A percentile compares a stretch with the other conserved stretches of the same genome.
These are phyloP conservation scores for Aplodontia rufa DNA, from an alignment of 2,113 vertebrate species.

Conservation along the genomic window DNA sequence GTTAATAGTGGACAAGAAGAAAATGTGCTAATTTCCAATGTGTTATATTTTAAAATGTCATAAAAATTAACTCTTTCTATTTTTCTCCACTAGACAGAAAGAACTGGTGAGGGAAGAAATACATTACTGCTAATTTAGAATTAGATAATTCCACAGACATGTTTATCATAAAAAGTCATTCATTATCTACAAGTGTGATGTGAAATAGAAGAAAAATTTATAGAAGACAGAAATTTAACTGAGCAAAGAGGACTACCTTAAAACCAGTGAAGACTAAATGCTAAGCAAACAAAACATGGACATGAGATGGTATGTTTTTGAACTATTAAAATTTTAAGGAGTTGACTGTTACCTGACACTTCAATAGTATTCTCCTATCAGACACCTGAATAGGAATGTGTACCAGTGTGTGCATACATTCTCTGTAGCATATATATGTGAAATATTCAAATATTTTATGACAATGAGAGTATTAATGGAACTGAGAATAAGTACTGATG, in stretches of 20 bases:
- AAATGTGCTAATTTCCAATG: conserved; percentile 55
- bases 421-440: background rate
- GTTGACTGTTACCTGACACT: background rate
- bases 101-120: conserved; percentile 67
- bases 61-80: conserved; percentile 40
- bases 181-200: conserved; percentile 63
- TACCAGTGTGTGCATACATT: too few relatives aligned
- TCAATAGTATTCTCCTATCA: background rate
- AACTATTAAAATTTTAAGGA: conserved; percentile 15
- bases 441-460: background rate
- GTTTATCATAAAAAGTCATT: conserved; percentile 46
- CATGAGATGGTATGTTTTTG: background rate
- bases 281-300: conserved; percentile 42
- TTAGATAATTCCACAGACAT: conserved; percentile 61
- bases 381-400: background rate
- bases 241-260: background rate
- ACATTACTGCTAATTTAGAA: conserved; percentile 67
- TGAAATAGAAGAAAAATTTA: conserved; percentile 61
- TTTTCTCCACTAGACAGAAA: conserved; percentile 63
- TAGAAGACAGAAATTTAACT: conserved; percentile 55
- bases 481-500: background rate
- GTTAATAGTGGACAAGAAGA: background rate
- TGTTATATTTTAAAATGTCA: conserved; percentile 74
- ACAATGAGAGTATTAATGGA: background rate
- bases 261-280: background rate